phyloP scores from a whole-genome alignment of 2,113 vertebrate genomes.

The Diadophis punctatus region DNA sequence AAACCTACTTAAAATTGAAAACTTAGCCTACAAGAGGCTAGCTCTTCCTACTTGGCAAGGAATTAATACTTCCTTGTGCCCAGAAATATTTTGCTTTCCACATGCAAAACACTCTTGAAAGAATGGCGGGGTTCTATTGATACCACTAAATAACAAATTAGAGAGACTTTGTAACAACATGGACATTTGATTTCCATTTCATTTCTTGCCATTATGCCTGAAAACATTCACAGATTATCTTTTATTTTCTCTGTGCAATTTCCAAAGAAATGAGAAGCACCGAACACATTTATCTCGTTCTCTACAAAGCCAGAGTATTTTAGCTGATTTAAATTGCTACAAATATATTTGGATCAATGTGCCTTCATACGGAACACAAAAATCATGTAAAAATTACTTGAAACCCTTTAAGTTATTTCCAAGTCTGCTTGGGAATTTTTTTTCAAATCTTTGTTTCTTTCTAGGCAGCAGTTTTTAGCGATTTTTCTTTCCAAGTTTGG shows the following conservation, averaged over 20 bases:
- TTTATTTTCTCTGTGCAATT: slow-evolving; percentile 10
- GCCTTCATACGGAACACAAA: neutral
- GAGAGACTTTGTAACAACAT: slow-evolving; percentile 12
- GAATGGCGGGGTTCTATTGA: slow-evolving; percentile 1
- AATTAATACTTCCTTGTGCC: slow-evolving; percentile 3
- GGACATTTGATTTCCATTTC: slow-evolving; percentile 11
- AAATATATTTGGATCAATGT: neutral
- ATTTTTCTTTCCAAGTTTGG: neutral
- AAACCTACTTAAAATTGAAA: slow-evolving; percentile 45
- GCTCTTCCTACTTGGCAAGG: neutral
- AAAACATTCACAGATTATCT: slow-evolving; percentile 11
- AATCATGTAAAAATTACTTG: neutral
- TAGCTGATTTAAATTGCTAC: neutral
- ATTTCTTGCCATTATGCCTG: slow-evolving; percentile 3
- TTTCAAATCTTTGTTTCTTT: neutral
- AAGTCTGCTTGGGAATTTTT: neutral
- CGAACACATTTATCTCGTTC: neutral
- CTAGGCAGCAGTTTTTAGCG: neutral
- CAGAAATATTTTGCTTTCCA: slow-evolving; percentile 20
- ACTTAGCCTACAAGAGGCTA: neutral
- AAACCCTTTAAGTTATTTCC: too few species aligned
- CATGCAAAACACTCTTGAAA: neutral
- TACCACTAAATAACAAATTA: slow-evolving; percentile 18
- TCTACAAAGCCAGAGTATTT: neutral
- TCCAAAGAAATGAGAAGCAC: neutral